Conservation (phyloP, 2,888 invertebrate species). For the Nasonia oneida region DNA sequence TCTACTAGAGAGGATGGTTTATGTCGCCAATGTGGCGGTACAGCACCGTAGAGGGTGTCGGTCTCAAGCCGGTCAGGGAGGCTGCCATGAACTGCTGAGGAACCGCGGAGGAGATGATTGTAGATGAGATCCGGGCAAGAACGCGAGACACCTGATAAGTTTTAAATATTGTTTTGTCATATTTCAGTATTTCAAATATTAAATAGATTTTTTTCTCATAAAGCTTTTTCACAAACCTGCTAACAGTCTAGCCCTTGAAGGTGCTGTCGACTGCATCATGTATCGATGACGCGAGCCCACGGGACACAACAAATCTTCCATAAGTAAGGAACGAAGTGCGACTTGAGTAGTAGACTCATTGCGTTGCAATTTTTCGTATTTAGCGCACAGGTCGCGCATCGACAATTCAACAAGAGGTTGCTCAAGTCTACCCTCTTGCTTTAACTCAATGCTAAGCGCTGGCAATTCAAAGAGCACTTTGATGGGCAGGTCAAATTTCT, state of each 20-base stretch:
- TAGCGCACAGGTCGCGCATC: slow-evolving; percentile 90
- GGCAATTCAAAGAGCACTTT: slow-evolving; percentile 87
- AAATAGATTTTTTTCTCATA: not conserved
- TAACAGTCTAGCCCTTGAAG: slow-evolving; percentile 70
- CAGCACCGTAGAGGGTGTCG: slow-evolving; percentile 74
- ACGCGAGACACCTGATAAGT: slow-evolving; percentile 80
- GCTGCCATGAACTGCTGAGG: slow-evolving; percentile 69
- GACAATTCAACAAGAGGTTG: slow-evolving; percentile 91
- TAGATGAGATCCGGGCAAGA: slow-evolving; percentile 89
- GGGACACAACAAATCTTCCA: slow-evolving; percentile 93
- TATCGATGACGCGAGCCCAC: slow-evolving; percentile 89
- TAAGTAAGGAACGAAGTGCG: slow-evolving; percentile 90
- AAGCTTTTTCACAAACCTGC: slow-evolving; percentile 66
- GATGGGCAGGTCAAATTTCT: slow-evolving; percentile 73
- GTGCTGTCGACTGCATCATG: slow-evolving; percentile 88
- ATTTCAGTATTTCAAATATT: not conserved
- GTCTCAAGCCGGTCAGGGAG: slow-evolving; percentile 75
- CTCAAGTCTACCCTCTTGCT: slow-evolving; percentile 85
- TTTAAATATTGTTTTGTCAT: not conserved
- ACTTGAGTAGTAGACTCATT: slow-evolving; percentile 89
- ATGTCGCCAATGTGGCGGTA: slow-evolving; percentile 75
- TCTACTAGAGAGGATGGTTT: slow-evolving; percentile 68
- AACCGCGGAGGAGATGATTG: slow-evolving; percentile 17
- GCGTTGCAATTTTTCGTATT: slow-evolving; percentile 85
- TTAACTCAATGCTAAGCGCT: slow-evolving; percentile 87